Evolutionary conservation across 2,113 vertebrate genomes (phyloP).

Genomic region (Pica pica): DNA sequence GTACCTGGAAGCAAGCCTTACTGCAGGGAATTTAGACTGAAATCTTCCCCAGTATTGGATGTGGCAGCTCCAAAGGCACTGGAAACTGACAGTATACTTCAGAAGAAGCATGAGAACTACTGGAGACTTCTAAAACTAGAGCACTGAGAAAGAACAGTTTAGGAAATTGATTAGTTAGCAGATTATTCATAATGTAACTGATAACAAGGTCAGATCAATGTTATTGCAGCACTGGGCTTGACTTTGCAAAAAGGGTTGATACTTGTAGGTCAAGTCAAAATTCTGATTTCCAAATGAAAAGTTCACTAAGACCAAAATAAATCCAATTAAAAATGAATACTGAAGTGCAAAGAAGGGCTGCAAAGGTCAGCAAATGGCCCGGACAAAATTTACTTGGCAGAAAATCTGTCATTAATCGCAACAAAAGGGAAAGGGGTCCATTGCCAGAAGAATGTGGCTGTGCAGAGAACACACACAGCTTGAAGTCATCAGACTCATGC

Average conservation of each 20-base stretch:
- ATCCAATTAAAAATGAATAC: conserved; percentile 7
- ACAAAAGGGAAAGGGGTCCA: not conserved
- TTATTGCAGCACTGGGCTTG: not conserved
- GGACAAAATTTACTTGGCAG: not conserved
- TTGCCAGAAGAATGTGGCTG: not conserved
- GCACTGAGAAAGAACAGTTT: not conserved
- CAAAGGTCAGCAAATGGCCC: conserved; percentile 2
- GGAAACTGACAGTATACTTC: not conserved
- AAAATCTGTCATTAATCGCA: conserved; percentile 17
- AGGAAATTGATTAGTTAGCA: not conserved
- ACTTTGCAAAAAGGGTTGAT: not conserved
- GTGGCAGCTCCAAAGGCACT: not conserved
- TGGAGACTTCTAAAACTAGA: not conserved
- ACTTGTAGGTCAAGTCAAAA: not conserved
- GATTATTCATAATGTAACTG: not conserved
- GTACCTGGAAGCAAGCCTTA: not conserved
- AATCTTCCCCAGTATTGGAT: not conserved
- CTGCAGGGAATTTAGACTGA: not conserved
- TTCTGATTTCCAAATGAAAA: not conserved
- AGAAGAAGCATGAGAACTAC: not conserved
- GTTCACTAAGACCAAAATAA: not conserved
- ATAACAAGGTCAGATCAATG: not conserved
- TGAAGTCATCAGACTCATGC: not conserved
- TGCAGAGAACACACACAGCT: not conserved
- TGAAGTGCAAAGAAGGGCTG: not conserved